These are phyloP conservation scores for Diogma glabrata DNA, from an alignment of 2,888 invertebrate species.

Conservation along the genomic window DNA sequence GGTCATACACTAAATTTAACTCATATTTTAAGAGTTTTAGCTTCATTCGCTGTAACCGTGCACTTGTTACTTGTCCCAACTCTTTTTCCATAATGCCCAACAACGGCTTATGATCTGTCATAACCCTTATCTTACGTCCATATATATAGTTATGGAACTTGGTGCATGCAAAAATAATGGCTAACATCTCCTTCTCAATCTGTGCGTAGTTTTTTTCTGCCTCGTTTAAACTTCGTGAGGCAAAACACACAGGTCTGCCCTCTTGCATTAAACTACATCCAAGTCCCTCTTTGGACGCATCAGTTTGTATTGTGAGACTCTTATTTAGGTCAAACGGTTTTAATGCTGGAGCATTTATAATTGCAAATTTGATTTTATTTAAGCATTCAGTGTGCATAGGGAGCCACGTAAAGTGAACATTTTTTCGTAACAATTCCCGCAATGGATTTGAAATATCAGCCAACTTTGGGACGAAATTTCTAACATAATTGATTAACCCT, in stretches of 20 bases:
- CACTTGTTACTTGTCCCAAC: conserved; percentile 10
- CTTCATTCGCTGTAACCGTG: conserved; percentile 18
- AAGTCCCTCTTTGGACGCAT: conserved; percentile 13
- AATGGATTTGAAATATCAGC: conserved; percentile 11
- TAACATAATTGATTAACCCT: conserved; percentile 20
- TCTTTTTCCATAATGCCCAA: conserved; percentile 16
- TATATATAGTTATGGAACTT: conserved; percentile 20
- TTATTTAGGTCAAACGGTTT: conserved; percentile 2
- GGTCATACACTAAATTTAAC: conserved; percentile 15
- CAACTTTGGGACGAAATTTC: conserved; percentile 15
- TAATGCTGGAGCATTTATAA: conserved; percentile 18
- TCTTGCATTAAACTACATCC: conserved; percentile 14
- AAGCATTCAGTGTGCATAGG: conserved; percentile 16
- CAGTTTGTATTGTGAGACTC: conserved; percentile 6
- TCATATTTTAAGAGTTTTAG: conserved; percentile 18
- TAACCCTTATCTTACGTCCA: conserved; percentile 17
- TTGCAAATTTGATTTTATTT: conserved; percentile 19
- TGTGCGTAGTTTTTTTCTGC: conserved; percentile 19
- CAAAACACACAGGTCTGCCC: conserved; percentile 17
- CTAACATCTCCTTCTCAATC: conserved; percentile 19
- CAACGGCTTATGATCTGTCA: conserved; percentile 20
- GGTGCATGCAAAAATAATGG: conserved; percentile 15
- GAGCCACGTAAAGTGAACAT: conserved; percentile 19
- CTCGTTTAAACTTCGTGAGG: conserved; percentile 21
- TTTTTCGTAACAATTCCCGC: conserved; percentile 19